Conservation (phyloP, 1,140 invertebrate species). For the Pentalonia nigronervosa region DNA sequence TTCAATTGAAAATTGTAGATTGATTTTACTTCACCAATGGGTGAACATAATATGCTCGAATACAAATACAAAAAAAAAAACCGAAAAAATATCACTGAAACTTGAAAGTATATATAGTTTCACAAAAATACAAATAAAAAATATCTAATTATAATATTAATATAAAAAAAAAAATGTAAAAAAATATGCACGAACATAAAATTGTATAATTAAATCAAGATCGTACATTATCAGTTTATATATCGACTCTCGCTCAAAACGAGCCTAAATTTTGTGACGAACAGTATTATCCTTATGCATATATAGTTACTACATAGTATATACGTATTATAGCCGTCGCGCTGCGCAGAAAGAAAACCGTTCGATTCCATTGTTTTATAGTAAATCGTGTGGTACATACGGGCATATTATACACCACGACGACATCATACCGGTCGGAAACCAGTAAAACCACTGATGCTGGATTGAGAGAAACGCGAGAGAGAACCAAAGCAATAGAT, state of each 20-base stretch:
- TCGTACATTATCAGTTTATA: background rate
- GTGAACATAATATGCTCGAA: no score
- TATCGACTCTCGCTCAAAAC: background rate
- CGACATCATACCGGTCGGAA: background rate
- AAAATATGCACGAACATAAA: background rate
- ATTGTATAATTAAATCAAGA: background rate
- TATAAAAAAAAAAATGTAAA: no score
- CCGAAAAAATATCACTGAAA: no score
- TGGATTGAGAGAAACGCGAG: background rate
- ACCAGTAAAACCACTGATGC: constrained; percentile 24
- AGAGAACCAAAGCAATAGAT: constrained; percentile 1
- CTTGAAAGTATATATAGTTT: no score
- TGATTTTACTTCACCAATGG: no score
- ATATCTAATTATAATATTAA: no score
- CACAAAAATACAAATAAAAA: no score
- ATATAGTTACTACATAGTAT: background rate
- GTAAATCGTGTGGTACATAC: background rate
- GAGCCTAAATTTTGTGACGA: background rate
- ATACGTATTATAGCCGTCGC: background rate
- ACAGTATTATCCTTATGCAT: background rate
- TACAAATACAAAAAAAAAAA: no score
- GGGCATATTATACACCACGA: background rate
- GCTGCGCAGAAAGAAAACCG: background rate
- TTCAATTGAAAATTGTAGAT: background rate
- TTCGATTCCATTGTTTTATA: background rate